phyloP scores from a whole-genome alignment of 2,797 vertebrate genomes.

The Coranthus polyacanthus region DNA sequence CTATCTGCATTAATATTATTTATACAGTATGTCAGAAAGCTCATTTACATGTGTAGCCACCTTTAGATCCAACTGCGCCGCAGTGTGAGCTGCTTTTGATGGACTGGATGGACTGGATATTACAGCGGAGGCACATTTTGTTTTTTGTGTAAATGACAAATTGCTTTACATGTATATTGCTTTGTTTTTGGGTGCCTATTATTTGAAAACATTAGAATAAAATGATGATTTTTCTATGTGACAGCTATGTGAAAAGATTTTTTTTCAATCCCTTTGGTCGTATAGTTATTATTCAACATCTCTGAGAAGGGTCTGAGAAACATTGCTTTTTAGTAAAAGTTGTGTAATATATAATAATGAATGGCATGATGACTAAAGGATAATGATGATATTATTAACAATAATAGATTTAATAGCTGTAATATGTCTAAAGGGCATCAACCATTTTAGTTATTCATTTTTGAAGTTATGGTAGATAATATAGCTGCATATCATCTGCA shows the following conservation, averaged over 20 bases:
- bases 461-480: not conserved
- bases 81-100: conserved; percentile 10
- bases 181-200: not conserved
- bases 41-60: not conserved
- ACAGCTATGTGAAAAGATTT: not conserved
- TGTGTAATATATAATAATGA: too few species aligned
- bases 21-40: conserved; percentile 6
- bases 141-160: not conserved
- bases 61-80: conserved; percentile 4
- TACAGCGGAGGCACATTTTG: not conserved
- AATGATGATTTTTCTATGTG: not conserved
- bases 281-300: too few species aligned
- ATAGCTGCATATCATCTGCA: not conserved
- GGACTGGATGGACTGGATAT: not conserved
- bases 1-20: conserved; percentile 28
- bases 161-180: not conserved
- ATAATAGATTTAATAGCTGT: too few species aligned
- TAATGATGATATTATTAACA: too few species aligned
- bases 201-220: conserved; percentile 4
- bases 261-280: not conserved
- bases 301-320: too few species aligned
- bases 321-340: too few species aligned
- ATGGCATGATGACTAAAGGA: too few species aligned
- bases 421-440: too few species aligned
- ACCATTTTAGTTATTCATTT: not conserved